phyloP scores from a whole-genome alignment of 2,113 vertebrate species.

The Sander vitreus region DNA sequence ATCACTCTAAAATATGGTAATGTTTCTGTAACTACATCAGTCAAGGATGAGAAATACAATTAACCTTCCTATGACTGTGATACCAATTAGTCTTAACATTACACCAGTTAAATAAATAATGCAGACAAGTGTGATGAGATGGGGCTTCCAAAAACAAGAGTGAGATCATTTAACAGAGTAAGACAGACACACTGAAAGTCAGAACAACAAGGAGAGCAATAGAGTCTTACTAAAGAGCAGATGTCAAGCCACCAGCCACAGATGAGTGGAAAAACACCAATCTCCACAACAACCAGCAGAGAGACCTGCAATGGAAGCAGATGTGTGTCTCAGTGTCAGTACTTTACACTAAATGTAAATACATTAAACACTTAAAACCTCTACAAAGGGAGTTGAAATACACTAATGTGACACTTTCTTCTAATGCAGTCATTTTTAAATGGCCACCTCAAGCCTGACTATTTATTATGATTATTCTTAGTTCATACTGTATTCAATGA shows the following conservation, averaged over 20 bases:
- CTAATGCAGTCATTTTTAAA: neutral
- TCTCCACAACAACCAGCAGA: slow-evolving; percentile 97
- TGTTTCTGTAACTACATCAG: neutral
- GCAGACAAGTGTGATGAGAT: neutral
- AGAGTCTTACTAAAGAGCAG: slow-evolving; percentile 91
- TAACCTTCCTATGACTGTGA: neutral
- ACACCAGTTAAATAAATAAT: neutral
- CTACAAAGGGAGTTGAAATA: neutral
- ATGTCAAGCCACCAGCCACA: slow-evolving; percentile 99
- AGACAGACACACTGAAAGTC: neutral
- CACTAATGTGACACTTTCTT: neutral
- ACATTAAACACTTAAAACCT: neutral
- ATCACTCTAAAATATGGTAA: neutral
- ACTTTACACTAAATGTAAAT: neutral
- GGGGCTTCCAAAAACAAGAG: neutral
- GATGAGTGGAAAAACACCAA: slow-evolving; percentile 98
- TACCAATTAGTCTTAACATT: neutral
- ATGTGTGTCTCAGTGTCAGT: neutral
- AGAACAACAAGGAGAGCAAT: neutral
- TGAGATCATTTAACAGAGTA: neutral
- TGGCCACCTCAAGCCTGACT: neutral
- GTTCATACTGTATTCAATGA: neutral
- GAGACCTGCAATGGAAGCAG: slow-evolving; percentile 88
- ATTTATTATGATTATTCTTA: neutral
- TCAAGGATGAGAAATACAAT: neutral